phyloP scores from a whole-genome alignment of 2,113 vertebrate species.

The Ammodytes dubius region DNA sequence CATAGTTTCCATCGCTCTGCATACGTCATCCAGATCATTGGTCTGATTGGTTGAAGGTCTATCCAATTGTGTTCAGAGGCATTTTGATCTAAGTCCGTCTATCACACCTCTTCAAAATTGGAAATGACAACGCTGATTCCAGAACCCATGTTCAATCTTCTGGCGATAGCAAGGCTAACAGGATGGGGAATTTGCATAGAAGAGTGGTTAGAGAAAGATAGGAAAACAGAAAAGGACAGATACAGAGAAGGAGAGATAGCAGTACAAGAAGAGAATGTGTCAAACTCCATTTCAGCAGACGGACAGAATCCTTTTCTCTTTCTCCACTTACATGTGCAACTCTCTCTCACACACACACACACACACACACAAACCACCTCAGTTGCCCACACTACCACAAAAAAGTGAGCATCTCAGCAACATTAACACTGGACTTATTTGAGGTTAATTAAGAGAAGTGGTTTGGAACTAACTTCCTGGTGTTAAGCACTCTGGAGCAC shows the following conservation, averaged over 20 bases:
- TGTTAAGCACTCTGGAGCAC: constrained; percentile 70
- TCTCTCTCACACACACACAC: constrained; percentile 19
- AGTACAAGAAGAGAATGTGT: constrained; percentile 10
- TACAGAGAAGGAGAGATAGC: constrained; percentile 14
- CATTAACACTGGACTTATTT: constrained; percentile 72
- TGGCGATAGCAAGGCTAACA: constrained; percentile 52
- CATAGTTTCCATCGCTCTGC: no score
- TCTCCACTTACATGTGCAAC: constrained; percentile 9
- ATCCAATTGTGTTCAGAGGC: no score
- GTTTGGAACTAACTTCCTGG: constrained; percentile 74
- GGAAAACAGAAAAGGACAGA: constrained; percentile 34
- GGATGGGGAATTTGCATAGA: constrained; percentile 9
- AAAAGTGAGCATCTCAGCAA: constrained; percentile 68
- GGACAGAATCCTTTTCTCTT: constrained; percentile 28
- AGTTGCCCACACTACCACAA: constrained; percentile 31
- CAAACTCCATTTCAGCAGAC: constrained; percentile 32
- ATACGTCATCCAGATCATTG: no score
- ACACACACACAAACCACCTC: constrained; percentile 28
- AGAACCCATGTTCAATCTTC: constrained; percentile 34
- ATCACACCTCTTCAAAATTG: no score
- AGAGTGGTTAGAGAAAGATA: constrained; percentile 14
- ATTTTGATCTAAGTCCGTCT: no score
- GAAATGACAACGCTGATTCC: no score
- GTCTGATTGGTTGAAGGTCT: no score
- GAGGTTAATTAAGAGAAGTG: constrained; percentile 81